Evolutionary conservation across 2,113 vertebrate genomes (phyloP).

Genomic region (Embiotoca jacksoni): DNA sequence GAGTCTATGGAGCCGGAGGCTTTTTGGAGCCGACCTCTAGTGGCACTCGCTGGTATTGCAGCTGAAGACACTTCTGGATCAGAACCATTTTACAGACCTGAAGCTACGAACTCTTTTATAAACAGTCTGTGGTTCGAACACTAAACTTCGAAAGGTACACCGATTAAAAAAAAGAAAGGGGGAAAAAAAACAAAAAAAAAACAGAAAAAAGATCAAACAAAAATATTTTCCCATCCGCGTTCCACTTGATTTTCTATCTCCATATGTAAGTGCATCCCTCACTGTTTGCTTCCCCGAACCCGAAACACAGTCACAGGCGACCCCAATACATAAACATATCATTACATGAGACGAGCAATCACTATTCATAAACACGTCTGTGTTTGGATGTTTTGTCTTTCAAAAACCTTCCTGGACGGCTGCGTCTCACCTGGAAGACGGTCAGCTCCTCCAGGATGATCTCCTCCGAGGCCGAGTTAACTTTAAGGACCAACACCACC

Average conservation of each 20-base stretch:
- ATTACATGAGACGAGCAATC: conserved; percentile 60
- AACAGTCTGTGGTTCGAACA: no score
- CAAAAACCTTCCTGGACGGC: no score
- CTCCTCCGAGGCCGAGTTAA: conserved; percentile 78
- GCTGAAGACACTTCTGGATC: no score
- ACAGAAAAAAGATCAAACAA: background rate
- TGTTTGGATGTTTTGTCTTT: no score
- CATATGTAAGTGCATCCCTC: conserved; percentile 26
- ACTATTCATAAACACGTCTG: conserved; percentile 62
- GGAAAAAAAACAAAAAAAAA: conserved; percentile 2
- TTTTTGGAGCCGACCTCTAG: no score
- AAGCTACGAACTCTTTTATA: no score
- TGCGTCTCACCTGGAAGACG: conserved; percentile 84
- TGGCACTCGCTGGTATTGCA: no score
- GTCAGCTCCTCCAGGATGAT: conserved; percentile 87
- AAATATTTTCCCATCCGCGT: conserved; percentile 19
- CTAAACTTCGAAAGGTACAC: conserved; percentile 6
- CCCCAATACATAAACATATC: conserved; percentile 55
- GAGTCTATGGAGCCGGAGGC: no score
- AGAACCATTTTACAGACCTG: no score
- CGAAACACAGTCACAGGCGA: conserved; percentile 41
- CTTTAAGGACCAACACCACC: conserved; percentile 80
- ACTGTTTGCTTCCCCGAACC: conserved; percentile 24
- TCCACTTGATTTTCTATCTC: conserved; percentile 32
- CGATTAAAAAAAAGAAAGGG: background rate